A percentile compares a stretch with the other conserved stretches of the same genome.
Evolutionary conservation across 2,797 vertebrate species (phyloP).

Genomic region (Threskiornis aethiopicus): DNA sequence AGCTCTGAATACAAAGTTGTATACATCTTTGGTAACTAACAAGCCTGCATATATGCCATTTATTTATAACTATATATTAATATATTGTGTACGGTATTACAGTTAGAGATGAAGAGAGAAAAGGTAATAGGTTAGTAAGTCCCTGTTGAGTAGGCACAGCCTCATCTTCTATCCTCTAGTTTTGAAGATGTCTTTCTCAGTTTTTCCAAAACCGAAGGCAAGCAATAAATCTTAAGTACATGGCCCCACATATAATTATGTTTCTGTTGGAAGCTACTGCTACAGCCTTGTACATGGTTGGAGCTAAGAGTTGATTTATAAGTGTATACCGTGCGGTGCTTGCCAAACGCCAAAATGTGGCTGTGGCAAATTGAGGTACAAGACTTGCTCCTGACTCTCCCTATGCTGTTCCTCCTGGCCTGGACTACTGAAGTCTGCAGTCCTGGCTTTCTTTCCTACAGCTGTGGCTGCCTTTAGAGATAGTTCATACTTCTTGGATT

Average conservation of each 20-base stretch:
- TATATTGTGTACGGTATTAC: not conserved
- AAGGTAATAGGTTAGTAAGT: not conserved
- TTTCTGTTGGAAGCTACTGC: not conserved
- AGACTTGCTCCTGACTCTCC: not conserved
- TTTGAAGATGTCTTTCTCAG: not conserved
- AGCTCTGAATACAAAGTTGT: not conserved
- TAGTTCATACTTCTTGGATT: not conserved
- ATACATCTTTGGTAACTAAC: not conserved
- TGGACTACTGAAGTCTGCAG: not conserved
- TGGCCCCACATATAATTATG: not conserved
- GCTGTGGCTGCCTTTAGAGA: not conserved
- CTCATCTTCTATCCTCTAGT: not conserved
- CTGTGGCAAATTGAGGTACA: not conserved
- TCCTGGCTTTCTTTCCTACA: not conserved
- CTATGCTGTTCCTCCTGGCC: not conserved
- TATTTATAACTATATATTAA: not conserved
- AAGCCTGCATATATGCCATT: not conserved
- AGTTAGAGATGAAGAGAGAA: not conserved
- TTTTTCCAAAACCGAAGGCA: not conserved
- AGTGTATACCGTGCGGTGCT: fast-evolving
- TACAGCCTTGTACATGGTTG: not conserved
- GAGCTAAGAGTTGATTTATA: not conserved
- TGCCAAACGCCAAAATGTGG: not conserved
- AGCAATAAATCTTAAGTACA: not conserved
- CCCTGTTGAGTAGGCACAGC: not conserved